These are phyloP conservation scores for Tokudaia muenninki DNA, from an alignment of 2,797 vertebrate species.

Conservation along the genomic window DNA sequence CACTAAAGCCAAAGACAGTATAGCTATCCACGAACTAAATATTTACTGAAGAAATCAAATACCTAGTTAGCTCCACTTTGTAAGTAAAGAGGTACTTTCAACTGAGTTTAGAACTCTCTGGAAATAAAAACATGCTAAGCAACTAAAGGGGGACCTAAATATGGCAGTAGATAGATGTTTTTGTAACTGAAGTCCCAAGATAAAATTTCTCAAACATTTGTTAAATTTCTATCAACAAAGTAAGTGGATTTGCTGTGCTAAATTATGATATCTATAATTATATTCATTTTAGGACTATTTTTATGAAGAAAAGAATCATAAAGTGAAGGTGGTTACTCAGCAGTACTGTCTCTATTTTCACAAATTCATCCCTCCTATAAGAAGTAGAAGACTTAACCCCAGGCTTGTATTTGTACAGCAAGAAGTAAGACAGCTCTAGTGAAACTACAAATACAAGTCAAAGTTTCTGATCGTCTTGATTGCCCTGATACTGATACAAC, in stretches of 20 bases:
- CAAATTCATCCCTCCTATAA: conserved; percentile 5
- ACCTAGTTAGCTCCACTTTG: background rate
- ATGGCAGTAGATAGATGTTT: background rate
- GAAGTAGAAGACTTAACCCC: background rate
- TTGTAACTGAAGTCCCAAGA: conserved; percentile 48
- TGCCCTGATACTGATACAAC: background rate
- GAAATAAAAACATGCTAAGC: conserved; percentile 29
- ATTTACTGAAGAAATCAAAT: background rate
- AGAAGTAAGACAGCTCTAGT: background rate
- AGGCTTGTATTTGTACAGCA: conserved; percentile 5
- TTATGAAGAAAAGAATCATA: conserved; percentile 32
- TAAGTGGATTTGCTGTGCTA: background rate
- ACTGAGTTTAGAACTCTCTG: background rate
- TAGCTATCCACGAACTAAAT: background rate
- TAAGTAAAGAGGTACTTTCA: background rate
- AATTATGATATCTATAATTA: conserved; percentile 44
- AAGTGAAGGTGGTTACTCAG: conserved; percentile 9
- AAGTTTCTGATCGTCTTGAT: background rate
- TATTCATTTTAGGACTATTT: conserved; percentile 19
- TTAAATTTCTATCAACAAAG: conserved; percentile 7
- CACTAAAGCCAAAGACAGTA: background rate
- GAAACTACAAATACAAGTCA: background rate
- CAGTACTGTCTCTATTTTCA: background rate
- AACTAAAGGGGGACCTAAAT: background rate
- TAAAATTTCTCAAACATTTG: conserved; percentile 15